Conservation (phyloP, 2,888 invertebrate genomes). For the Eurytoma adleriae region DNA sequence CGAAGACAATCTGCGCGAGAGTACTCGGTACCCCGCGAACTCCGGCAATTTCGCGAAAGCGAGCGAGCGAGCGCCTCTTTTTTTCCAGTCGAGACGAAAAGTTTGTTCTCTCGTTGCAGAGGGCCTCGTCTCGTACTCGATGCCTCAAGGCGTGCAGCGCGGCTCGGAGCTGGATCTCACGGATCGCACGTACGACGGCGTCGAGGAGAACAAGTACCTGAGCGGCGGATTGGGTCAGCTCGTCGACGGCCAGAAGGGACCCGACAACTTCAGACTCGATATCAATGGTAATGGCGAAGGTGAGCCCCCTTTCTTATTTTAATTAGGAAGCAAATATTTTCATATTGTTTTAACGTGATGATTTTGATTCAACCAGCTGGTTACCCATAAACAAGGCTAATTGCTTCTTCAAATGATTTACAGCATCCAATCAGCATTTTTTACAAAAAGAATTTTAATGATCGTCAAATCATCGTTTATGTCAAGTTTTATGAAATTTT, state of each 20-base stretch:
- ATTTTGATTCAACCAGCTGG: no score
- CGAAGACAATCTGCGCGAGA: not conserved
- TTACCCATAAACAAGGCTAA: no score
- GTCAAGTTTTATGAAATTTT: no score
- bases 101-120: constrained; percentile 76
- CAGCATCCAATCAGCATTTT: no score
- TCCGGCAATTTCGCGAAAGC: constrained; percentile 18
- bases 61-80: not conserved
- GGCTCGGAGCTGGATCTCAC: constrained; percentile 86
- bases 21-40: not conserved
- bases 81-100: not conserved
- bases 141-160: constrained; percentile 85
- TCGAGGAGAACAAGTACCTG: constrained; percentile 80
- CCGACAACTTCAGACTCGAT: constrained; percentile 85
- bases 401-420: no score
- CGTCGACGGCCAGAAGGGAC: constrained; percentile 85
- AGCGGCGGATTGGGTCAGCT: constrained; percentile 88
- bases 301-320: constrained; percentile 69
- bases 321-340: no score
- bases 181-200: constrained; percentile 88
- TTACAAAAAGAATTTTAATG: no score
- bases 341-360: no score
- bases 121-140: constrained; percentile 87
- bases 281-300: constrained; percentile 83
- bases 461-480: no score